Evolutionary conservation across 2,113 vertebrate genomes (phyloP).

Genomic region (Albula goreensis): DNA sequence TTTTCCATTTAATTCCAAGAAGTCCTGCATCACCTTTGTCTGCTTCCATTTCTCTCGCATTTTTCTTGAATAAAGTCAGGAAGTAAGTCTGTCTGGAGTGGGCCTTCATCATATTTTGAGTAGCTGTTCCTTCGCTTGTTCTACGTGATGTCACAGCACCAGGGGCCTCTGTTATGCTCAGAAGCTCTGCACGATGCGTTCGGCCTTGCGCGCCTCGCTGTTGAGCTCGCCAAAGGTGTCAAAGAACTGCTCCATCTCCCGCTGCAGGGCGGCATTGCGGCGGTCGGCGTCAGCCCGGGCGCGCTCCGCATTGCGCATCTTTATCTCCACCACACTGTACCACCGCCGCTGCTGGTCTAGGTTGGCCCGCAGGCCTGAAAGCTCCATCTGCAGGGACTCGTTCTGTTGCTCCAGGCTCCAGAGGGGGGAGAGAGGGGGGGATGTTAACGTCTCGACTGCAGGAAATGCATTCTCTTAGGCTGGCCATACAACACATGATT

Average conservation of each 20-base stretch:
- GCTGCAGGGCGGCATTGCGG: conserved; percentile 72
- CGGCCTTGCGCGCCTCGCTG: conserved; percentile 64
- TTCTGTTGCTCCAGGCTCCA: conserved; percentile 74
- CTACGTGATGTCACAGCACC: too few species aligned
- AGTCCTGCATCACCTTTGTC: too few species aligned
- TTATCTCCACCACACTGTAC: conserved; percentile 64
- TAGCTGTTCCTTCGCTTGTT: neutral
- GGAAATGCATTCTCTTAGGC: too few species aligned
- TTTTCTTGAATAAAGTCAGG: too few species aligned
- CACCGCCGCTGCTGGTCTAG: conserved; percentile 69
- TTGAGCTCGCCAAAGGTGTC: conserved; percentile 74
- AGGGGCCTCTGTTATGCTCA: conserved; percentile 28
- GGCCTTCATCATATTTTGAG: too few species aligned
- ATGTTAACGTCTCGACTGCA: too few species aligned
- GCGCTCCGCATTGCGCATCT: conserved; percentile 62
- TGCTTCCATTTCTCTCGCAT: too few species aligned
- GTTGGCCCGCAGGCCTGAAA: conserved; percentile 60
- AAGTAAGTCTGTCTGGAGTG: too few species aligned
- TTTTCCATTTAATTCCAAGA: too few species aligned
- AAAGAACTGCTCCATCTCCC: conserved; percentile 77
- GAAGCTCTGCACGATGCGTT: conserved; percentile 61
- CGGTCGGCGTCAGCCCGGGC: conserved; percentile 64
- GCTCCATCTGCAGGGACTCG: conserved; percentile 66
- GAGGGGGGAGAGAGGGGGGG: neutral
- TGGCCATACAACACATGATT: too few species aligned